These are phyloP conservation scores for Tamandua tetradactyla DNA, from an alignment of 2,797 vertebrate genomes.

Conservation along the genomic window DNA sequence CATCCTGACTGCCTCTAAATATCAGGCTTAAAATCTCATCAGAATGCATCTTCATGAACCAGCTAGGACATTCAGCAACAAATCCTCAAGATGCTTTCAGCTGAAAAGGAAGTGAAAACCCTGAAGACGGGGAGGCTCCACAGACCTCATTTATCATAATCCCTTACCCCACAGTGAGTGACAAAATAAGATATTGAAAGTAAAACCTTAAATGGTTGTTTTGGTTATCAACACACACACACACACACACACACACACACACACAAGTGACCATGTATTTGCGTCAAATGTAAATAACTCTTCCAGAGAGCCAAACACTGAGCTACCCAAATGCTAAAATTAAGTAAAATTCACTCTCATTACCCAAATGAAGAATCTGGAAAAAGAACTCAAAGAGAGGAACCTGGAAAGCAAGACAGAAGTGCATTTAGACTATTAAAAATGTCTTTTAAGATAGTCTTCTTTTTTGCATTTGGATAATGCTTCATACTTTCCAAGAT, in stretches of 20 bases:
- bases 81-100: background rate
- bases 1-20: background rate
- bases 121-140: background rate
- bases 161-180: background rate
- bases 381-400: conserved; percentile 38
- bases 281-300: background rate
- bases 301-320: background rate
- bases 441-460: background rate
- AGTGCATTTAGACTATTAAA: conserved; percentile 26
- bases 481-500: conserved; percentile 11
- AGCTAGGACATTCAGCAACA: background rate
- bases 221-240: background rate
- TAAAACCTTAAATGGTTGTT: background rate
- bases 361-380: background rate
- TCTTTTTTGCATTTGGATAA: conserved; percentile 34
- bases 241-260: background rate
- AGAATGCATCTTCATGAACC: background rate
- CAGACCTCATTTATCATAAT: background rate
- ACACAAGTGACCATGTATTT: conserved; percentile 12
- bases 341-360: background rate
- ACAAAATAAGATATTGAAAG: background rate
- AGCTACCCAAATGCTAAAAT: background rate
- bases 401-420: conserved; percentile 16
- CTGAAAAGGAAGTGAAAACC: background rate
- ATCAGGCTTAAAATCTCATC: background rate